These are phyloP conservation scores for Rhombomys opimus DNA, from an alignment of 2,113 vertebrate species.

Conservation along the genomic window DNA sequence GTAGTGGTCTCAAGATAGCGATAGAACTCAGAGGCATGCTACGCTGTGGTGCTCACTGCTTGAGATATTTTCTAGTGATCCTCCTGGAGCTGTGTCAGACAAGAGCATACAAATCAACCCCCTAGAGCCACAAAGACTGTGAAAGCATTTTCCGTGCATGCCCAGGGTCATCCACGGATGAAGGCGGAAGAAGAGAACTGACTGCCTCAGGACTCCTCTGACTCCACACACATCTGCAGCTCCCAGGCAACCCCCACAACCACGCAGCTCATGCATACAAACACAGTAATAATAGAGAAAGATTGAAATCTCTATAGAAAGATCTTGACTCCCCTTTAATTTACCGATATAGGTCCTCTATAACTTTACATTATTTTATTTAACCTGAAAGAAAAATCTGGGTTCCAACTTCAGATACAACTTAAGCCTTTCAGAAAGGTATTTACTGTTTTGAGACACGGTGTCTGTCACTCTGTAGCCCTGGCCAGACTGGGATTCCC, in stretches of 20 bases:
- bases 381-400: not conserved
- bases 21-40: not conserved
- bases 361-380: not conserved
- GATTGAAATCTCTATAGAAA: not conserved
- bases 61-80: not conserved
- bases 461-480: not conserved
- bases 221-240: not conserved
- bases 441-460: not conserved
- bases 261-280: too few species aligned
- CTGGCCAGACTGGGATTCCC: not conserved
- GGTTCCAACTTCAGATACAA: conserved; percentile 11
- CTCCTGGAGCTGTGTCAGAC: not conserved
- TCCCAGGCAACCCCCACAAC: not conserved
- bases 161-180: not conserved
- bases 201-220: too few species aligned
- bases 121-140: not conserved
- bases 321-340: not conserved
- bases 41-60: not conserved
- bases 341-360: not conserved
- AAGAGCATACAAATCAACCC: not conserved
- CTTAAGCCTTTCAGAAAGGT: not conserved
- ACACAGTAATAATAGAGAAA: not conserved
- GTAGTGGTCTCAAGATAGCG: not conserved
- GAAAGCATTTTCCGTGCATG: not conserved
- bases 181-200: not conserved